Conservation (phyloP, 1,140 invertebrate species). For the Conus betulinus region DNA sequence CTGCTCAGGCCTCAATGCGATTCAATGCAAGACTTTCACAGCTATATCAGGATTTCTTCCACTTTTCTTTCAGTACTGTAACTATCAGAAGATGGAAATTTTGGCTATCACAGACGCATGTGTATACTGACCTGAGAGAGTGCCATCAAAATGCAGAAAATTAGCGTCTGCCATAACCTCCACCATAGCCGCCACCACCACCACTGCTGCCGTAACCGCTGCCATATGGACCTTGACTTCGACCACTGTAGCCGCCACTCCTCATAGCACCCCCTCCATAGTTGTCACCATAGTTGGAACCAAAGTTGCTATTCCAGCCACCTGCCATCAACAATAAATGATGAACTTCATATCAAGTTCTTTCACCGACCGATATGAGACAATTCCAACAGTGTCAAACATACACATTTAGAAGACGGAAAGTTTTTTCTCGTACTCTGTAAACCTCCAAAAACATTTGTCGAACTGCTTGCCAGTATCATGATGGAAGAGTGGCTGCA, state of each 20-base stretch:
- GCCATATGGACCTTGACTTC: conserved; percentile 52
- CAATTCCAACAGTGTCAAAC: too few relatives aligned
- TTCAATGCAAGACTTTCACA: background rate
- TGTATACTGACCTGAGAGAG: conserved; percentile 14
- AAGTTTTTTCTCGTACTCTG: too few relatives aligned
- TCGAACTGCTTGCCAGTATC: too few relatives aligned
- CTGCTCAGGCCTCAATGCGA: too few relatives aligned
- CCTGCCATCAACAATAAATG: background rate
- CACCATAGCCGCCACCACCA: conserved; percentile 23
- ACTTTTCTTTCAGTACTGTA: background rate
- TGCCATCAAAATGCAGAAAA: background rate
- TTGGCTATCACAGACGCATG: background rate
- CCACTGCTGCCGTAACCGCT: conserved; percentile 38
- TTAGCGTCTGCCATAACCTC: conserved; percentile 34
- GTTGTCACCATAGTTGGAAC: conserved; percentile 51
- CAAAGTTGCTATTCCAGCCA: conserved; percentile 47
- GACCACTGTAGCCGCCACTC: conserved; percentile 47
- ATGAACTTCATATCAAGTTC: too few relatives aligned
- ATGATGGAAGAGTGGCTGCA: too few relatives aligned
- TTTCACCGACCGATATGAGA: too few relatives aligned
- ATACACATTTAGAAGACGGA: too few relatives aligned
- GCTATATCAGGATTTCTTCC: background rate
- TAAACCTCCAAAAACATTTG: too few relatives aligned
- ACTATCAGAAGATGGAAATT: too few relatives aligned
- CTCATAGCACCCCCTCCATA: conserved; percentile 57